These are phyloP conservation scores for Teleopsis dalmanni DNA, from an alignment of 1,140 invertebrate species.

Conservation along the genomic window DNA sequence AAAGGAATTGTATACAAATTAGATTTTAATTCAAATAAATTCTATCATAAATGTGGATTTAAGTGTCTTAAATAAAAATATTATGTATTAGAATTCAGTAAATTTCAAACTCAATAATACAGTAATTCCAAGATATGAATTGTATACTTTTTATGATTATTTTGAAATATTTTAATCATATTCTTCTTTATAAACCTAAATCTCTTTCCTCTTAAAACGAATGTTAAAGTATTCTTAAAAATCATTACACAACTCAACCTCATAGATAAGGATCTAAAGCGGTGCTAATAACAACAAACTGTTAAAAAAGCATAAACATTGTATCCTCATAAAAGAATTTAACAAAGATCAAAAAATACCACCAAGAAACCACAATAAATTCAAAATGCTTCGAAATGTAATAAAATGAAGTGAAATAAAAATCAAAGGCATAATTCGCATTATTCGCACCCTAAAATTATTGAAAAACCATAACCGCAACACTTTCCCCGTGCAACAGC, in stretches of 20 bases:
- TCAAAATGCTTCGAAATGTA: conserved; percentile 4
- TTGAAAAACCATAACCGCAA: conserved; percentile 16
- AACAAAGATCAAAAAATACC: background rate
- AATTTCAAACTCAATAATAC: too few species aligned
- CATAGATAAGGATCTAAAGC: conserved; percentile 4
- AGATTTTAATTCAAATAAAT: too few species aligned
- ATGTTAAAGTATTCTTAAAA: too few species aligned
- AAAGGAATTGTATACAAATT: too few species aligned
- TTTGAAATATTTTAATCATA: too few species aligned
- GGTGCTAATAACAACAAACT: background rate
- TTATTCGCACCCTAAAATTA: conserved; percentile 13
- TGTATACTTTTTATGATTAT: too few species aligned
- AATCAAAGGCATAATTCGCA: conserved; percentile 13
- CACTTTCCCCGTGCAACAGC: conserved; percentile 7
- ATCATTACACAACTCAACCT: conserved; percentile 1
- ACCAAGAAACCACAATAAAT: conserved; percentile 11
- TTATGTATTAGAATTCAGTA: too few species aligned
- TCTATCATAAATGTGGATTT: too few species aligned
- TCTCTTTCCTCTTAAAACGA: too few species aligned
- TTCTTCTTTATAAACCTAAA: too few species aligned
- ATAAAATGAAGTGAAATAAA: conserved; percentile 3
- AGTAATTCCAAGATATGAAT: too few species aligned
- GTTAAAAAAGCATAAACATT: conserved; percentile 1
- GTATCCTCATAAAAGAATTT: background rate
- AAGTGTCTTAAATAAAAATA: too few species aligned